Evolutionary conservation across 2,113 vertebrate genomes (phyloP).

Genomic region (Origma solitaria): DNA sequence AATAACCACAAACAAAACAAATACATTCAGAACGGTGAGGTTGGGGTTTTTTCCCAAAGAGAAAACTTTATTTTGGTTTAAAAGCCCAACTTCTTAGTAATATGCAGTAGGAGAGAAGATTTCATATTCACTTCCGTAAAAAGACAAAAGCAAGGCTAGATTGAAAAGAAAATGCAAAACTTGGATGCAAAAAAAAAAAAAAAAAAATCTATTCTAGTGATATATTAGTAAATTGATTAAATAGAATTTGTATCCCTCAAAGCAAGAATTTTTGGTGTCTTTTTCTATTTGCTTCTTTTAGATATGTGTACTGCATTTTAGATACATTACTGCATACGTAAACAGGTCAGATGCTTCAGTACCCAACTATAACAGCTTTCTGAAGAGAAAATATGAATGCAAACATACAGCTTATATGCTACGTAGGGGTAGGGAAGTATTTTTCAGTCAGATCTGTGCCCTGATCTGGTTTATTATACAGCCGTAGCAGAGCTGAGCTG

Average conservation of each 20-base stretch:
- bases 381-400: neutral
- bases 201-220: neutral
- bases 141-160: neutral
- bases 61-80: neutral
- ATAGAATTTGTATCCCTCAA: neutral
- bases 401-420: neutral
- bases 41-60: neutral
- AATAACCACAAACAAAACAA: neutral
- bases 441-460: neutral
- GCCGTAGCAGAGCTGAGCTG: neutral
- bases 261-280: neutral
- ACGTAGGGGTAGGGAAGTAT: neutral
- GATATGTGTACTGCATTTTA: neutral
- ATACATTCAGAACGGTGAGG: neutral
- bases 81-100: neutral
- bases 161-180: neutral
- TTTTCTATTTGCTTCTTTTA: neutral
- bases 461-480: neutral
- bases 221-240: neutral
- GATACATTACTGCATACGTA: rapidly evolving
- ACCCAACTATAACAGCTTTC: neutral
- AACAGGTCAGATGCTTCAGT: neutral
- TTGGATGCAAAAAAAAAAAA: neutral
- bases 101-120: neutral
- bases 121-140: neutral